phyloP scores from a whole-genome alignment of 2,888 invertebrate species.

The Boloria euphrosyne region DNA sequence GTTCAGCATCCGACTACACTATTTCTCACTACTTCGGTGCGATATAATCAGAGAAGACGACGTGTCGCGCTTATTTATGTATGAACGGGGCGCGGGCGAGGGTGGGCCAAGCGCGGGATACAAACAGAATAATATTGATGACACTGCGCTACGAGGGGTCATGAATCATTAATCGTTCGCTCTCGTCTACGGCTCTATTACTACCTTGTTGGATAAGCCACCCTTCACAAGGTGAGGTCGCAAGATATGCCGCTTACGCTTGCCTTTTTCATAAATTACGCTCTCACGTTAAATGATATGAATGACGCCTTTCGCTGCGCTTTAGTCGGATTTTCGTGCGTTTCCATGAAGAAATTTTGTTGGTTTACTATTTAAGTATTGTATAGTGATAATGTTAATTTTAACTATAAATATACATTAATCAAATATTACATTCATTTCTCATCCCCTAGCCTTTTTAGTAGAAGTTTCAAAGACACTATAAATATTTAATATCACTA shows the following conservation, averaged over 20 bases:
- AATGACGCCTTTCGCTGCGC: constrained; percentile 10
- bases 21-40: constrained; percentile 82
- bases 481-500: no score
- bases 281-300: constrained; percentile 32
- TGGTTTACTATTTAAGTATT: no score
- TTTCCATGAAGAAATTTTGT: not conserved
- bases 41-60: constrained; percentile 83
- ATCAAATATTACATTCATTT: no score
- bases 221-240: constrained; percentile 67
- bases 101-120: constrained; percentile 79
- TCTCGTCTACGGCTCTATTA: constrained; percentile 81
- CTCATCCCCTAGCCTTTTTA: no score
- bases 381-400: no score
- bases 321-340: constrained; percentile 8
- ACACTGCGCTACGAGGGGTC: constrained; percentile 81
- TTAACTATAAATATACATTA: no score
- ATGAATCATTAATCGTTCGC: constrained; percentile 82
- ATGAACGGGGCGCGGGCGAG: constrained; percentile 80
- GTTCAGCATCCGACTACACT: constrained; percentile 79
- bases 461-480: no score
- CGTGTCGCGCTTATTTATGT: constrained; percentile 83
- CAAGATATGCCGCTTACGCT: constrained; percentile 49
- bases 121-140: constrained; percentile 83
- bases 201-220: constrained; percentile 76
- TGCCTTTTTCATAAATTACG: constrained; percentile 53